Percentiles rank a stretch among this genome's conserved stretches.
Evolutionary conservation across 2,888 invertebrate species (phyloP).

Genomic region (Ormia ochracea): DNA sequence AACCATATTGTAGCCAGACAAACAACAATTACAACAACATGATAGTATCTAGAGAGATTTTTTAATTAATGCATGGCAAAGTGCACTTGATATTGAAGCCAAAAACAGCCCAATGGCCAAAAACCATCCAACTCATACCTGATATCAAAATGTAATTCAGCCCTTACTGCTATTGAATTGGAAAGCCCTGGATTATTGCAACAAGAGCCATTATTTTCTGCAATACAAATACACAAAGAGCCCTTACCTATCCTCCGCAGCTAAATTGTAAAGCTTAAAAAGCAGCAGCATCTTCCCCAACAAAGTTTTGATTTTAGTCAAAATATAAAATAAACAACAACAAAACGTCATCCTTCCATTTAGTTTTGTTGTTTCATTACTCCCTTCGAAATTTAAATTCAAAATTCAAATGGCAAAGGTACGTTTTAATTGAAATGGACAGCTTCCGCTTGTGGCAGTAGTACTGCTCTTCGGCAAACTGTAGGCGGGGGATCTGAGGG

Average conservation of each 20-base stretch:
- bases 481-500: not conserved
- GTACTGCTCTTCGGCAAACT: not conserved
- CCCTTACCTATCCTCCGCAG: not conserved
- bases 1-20: conserved; percentile 48
- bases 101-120: conserved; percentile 61
- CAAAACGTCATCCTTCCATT: not conserved
- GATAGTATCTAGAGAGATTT: conserved; percentile 28
- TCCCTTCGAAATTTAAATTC: conserved; percentile 64
- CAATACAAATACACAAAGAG: not conserved
- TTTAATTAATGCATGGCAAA: conserved; percentile 62
- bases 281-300: conserved; percentile 22
- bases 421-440: conserved; percentile 73
- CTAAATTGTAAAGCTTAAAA: conserved; percentile 24
- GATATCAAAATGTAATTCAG: not conserved
- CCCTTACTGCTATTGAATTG: not conserved
- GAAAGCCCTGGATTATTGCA: conserved; percentile 39
- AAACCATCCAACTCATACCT: conserved; percentile 21
- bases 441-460: conserved; percentile 68
- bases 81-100: conserved; percentile 62
- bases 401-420: conserved; percentile 71
- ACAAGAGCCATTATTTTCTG: not conserved
- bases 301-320: conserved; percentile 1
- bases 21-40: conserved; percentile 3
- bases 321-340: conserved; percentile 31
- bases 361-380: conserved; percentile 27